Percentiles rank a stretch among this genome's conserved stretches.
These are phyloP conservation scores for Myopa testacea DNA, from an alignment of 2,888 invertebrate genomes.

Conservation along the genomic window DNA sequence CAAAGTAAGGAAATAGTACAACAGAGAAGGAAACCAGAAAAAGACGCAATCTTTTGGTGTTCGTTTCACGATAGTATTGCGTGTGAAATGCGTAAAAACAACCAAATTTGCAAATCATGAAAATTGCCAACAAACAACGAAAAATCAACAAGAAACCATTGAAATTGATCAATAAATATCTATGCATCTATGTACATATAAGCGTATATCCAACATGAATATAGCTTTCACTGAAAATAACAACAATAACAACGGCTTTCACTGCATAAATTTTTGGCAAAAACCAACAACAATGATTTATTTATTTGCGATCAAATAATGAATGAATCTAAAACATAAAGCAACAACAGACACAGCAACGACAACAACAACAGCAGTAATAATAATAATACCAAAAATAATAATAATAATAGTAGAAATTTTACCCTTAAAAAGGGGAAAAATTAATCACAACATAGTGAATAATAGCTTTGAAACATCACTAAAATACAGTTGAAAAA, in stretches of 20 bases:
- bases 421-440: too few relatives aligned
- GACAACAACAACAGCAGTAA: not conserved
- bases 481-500: too few relatives aligned
- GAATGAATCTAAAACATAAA: not conserved
- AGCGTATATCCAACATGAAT: too few relatives aligned
- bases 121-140: not conserved
- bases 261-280: not conserved
- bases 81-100: not conserved
- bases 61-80: not conserved
- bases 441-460: too few relatives aligned
- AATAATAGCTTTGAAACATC: too few relatives aligned
- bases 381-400: too few relatives aligned
- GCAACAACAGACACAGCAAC: not conserved
- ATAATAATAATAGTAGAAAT: too few relatives aligned
- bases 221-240: conserved; percentile 2
- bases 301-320: not conserved
- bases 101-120: not conserved
- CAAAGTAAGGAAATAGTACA: too few relatives aligned
- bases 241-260: not conserved
- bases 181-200: not conserved
- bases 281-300: not conserved
- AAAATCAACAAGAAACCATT: not conserved
- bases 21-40: too few relatives aligned
- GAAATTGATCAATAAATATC: not conserved
- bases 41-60: too few relatives aligned